Evolutionary conservation across 2,888 invertebrate species (phyloP).

Genomic region (Didymodactylos carnosus): DNA sequence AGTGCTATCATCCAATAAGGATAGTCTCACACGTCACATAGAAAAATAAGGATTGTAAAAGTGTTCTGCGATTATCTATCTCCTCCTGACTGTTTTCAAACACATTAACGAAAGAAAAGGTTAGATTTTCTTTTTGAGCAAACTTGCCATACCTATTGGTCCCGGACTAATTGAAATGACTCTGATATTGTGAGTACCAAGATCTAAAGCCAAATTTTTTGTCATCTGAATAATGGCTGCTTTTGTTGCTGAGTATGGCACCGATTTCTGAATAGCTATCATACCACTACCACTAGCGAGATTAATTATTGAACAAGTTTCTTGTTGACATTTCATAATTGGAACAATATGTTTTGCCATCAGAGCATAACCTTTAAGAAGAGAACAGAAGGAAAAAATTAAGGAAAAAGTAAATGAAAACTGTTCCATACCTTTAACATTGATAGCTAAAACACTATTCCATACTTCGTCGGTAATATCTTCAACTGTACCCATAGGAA

Average conservation of each 20-base stretch:
- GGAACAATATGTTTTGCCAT: not conserved
- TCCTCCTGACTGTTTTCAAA: no score
- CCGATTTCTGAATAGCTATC: slow-evolving; percentile 9
- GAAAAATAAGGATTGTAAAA: no score
- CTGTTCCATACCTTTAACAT: no score
- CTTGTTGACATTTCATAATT: not conserved
- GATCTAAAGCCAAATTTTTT: slow-evolving; percentile 15
- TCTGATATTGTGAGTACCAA: slow-evolving; percentile 11
- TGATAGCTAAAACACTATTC: not conserved
- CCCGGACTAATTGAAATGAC: slow-evolving; percentile 16
- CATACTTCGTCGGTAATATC: not conserved
- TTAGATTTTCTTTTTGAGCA: no score
- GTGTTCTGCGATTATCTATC: no score
- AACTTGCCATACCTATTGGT: slow-evolving; percentile 15
- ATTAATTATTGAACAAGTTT: not conserved
- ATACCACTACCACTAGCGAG: not conserved
- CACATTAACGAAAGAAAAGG: no score
- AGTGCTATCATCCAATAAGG: no score
- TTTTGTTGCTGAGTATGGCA: slow-evolving; percentile 16
- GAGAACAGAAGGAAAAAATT: no score
- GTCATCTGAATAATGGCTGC: slow-evolving; percentile 14
- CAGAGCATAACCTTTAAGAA: not conserved
- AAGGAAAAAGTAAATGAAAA: no score
- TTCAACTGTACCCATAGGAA: not conserved
- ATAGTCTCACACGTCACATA: no score